These are phyloP conservation scores for Anguilla obscura DNA, from an alignment of 2,797 vertebrate genomes.

Conservation along the genomic window DNA sequence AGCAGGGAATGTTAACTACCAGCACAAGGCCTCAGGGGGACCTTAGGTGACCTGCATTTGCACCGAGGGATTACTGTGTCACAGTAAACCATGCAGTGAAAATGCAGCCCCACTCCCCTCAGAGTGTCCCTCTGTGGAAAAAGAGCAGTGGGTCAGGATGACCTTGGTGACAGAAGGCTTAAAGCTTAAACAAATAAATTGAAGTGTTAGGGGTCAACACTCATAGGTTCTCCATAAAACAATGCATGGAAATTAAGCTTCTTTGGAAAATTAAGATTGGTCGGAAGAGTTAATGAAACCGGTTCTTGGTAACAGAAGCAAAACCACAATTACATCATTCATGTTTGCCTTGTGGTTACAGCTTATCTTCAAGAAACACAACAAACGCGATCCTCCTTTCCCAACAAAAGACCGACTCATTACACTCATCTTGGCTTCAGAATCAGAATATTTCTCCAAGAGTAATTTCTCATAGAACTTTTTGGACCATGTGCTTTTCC, in stretches of 20 bases:
- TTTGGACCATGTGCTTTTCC: constrained; percentile 19
- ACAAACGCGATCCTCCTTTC: constrained; percentile 43
- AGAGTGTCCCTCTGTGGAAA: constrained; percentile 10
- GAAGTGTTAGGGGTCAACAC: not conserved
- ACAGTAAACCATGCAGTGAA: constrained; percentile 11
- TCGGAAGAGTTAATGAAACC: constrained; percentile 35
- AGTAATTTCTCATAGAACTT: constrained; percentile 45
- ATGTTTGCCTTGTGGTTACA: constrained; percentile 18
- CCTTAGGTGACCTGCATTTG: constrained; percentile 2
- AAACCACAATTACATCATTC: constrained; percentile 41
- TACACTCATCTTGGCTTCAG: not conserved
- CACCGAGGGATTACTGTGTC: constrained; percentile 17
- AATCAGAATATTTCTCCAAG: constrained; percentile 26
- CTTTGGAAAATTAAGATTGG: not conserved
- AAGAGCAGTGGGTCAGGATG: not conserved
- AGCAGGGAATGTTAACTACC: not conserved
- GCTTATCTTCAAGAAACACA: constrained; percentile 19
- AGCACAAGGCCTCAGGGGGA: constrained; percentile 5
- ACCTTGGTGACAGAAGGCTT: not conserved
- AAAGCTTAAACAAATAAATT: not conserved
- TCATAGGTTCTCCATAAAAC: not conserved
- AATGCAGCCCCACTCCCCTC: constrained; percentile 25
- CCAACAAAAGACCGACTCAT: not conserved
- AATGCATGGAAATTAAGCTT: not conserved
- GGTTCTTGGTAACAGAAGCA: constrained; percentile 18